These are phyloP conservation scores for Diplodus sargus DNA, from an alignment of 2,797 vertebrate genomes.

Conservation along the genomic window DNA sequence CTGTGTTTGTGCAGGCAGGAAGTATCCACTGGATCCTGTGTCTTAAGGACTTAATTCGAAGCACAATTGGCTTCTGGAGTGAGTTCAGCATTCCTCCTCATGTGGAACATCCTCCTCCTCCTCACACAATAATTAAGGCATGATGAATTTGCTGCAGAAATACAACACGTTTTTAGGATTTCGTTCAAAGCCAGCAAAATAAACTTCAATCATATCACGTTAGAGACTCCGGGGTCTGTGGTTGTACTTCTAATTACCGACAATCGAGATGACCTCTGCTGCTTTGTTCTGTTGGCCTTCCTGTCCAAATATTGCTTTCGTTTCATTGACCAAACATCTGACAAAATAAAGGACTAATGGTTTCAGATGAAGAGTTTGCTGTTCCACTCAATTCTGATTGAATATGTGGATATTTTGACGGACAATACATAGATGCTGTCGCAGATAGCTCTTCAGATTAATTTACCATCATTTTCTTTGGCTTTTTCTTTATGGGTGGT, in stretches of 20 bases:
- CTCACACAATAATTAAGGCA: constrained; percentile 36
- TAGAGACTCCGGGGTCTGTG: constrained; percentile 29
- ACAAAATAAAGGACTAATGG: no score
- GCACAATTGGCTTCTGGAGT: constrained; percentile 30
- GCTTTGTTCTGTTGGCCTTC: not conserved
- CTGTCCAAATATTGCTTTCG: not conserved
- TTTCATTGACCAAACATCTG: not conserved
- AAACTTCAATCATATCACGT: constrained; percentile 26
- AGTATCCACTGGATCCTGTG: constrained; percentile 33
- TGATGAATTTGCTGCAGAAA: constrained; percentile 43
- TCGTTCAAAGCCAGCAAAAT: constrained; percentile 30
- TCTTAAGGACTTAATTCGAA: constrained; percentile 47
- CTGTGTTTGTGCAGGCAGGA: constrained; percentile 59
- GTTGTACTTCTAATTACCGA: constrained; percentile 19
- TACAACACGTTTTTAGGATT: constrained; percentile 14
- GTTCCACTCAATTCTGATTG: not conserved
- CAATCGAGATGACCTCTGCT: constrained; percentile 14
- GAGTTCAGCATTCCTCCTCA: constrained; percentile 55
- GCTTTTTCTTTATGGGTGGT: not conserved
- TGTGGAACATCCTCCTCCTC: constrained; percentile 44
- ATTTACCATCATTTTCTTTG: not conserved
- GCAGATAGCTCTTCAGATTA: no score
- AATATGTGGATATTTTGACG: not conserved
- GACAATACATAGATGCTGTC: not conserved
- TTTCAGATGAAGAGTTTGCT: not conserved